A percentile compares a stretch with the other conserved stretches of the same genome.
Evolutionary conservation across 2,888 invertebrate species (phyloP).

Genomic region (Opisthograptis luteolata): DNA sequence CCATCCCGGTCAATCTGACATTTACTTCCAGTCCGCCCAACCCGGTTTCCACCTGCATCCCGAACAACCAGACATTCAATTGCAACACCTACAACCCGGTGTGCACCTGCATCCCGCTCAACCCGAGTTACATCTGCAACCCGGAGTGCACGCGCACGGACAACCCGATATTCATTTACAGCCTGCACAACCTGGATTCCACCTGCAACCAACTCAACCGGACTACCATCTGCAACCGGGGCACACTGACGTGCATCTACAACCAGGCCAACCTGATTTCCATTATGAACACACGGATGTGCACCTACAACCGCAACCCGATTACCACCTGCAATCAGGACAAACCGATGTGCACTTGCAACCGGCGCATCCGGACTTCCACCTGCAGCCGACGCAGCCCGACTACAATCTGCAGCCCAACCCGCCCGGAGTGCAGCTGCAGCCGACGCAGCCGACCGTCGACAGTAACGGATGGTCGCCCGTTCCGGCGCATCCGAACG

Average conservation of each 20-base stretch:
- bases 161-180: slow-evolving; percentile 33
- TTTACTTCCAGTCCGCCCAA: slow-evolving; percentile 30
- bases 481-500: slow-evolving; percentile 60
- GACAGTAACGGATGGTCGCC: slow-evolving; percentile 77
- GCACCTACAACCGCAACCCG: slow-evolving; percentile 21
- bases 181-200: slow-evolving; percentile 24
- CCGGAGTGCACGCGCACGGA: slow-evolving; percentile 29
- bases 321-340: slow-evolving; percentile 43
- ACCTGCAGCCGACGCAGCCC: slow-evolving; percentile 48
- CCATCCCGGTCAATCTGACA: slow-evolving; percentile 24
- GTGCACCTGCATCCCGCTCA: slow-evolving; percentile 38
- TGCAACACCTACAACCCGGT: slow-evolving; percentile 25
- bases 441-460: slow-evolving; percentile 50
- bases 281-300: slow-evolving; percentile 22
- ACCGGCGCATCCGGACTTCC: slow-evolving; percentile 22
- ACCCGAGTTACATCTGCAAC: slow-evolving; percentile 36
- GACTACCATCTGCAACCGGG: slow-evolving; percentile 29
- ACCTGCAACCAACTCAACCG: slow-evolving; percentile 31
- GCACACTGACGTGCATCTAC: slow-evolving; percentile 22
- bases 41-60: slow-evolving; percentile 33
- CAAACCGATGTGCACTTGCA: slow-evolving; percentile 37
- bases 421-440: slow-evolving; percentile 30
- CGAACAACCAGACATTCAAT: slow-evolving; percentile 33
- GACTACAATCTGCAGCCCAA: slow-evolving; percentile 6
- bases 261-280: slow-evolving; percentile 31